phyloP scores from a whole-genome alignment of 2,888 invertebrate genomes.

The Prosopocoilus inquinatus region DNA sequence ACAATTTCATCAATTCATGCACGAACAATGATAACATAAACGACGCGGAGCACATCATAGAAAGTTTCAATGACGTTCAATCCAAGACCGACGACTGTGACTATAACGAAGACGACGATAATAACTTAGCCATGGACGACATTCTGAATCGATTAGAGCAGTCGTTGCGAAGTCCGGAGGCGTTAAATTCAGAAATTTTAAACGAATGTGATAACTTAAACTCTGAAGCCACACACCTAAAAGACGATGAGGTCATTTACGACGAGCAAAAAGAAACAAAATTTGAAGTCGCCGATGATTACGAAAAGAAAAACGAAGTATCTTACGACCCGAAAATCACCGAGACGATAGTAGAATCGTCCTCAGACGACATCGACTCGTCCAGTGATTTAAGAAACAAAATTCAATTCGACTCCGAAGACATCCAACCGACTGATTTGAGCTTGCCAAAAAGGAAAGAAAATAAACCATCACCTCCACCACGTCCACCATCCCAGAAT shows the following conservation, averaged over 20 bases:
- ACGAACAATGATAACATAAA: slow-evolving; percentile 18
- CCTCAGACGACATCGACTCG: slow-evolving; percentile 9
- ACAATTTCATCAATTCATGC: slow-evolving; percentile 40
- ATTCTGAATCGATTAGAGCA: slow-evolving; percentile 64
- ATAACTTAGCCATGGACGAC: slow-evolving; percentile 54
- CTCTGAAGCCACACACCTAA: not conserved
- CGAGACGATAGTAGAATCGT: slow-evolving; percentile 6
- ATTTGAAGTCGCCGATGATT: slow-evolving; percentile 10
- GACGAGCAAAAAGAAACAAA: slow-evolving; percentile 15
- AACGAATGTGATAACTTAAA: slow-evolving; percentile 19
- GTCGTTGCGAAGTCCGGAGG: slow-evolving; percentile 54
- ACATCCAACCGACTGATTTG: slow-evolving; percentile 58
- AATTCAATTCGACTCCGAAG: slow-evolving; percentile 36
- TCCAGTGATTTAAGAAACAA: slow-evolving; percentile 33
- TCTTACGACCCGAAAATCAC: slow-evolving; percentile 4
- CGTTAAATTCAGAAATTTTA: slow-evolving; percentile 23
- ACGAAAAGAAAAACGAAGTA: too few species aligned
- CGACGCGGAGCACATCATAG: slow-evolving; percentile 16
- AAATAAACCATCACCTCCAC: slow-evolving; percentile 50
- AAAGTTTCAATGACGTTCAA: slow-evolving; percentile 21
- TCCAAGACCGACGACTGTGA: slow-evolving; percentile 45
- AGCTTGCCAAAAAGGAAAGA: slow-evolving; percentile 54
- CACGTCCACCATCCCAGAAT: slow-evolving; percentile 65
- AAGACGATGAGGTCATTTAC: slow-evolving; percentile 9
- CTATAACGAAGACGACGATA: slow-evolving; percentile 49